A percentile compares a stretch with the other conserved stretches of the same genome.
Conservation (phyloP, 2,797 vertebrate species). For the Alosa sapidissima region DNA sequence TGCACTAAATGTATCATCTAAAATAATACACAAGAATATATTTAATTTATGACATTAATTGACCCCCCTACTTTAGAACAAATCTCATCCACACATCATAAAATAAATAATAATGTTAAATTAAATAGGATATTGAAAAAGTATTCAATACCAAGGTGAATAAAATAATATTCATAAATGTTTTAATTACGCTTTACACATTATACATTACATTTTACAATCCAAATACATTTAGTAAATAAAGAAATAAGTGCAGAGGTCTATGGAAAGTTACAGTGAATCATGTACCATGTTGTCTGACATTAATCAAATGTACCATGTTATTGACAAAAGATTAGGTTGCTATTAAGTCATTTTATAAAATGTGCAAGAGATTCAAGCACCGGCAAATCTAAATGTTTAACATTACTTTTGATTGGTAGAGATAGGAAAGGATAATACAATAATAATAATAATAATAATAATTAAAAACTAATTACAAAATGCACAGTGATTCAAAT, state of each 20-base stretch:
- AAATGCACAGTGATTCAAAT: background rate
- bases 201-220: too few relatives aligned
- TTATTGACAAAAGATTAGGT: background rate
- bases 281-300: constrained; percentile 3
- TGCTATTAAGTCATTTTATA: background rate
- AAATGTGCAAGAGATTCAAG: background rate
- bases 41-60: too few relatives aligned
- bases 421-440: background rate
- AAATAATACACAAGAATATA: too few relatives aligned
- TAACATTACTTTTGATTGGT: background rate
- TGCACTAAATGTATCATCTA: too few relatives aligned
- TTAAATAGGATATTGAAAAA: background rate
- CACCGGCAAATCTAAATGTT: background rate
- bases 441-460: background rate
- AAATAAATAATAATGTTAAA: background rate
- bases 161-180: background rate
- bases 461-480: background rate
- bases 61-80: background rate
- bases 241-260: background rate
- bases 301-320: constrained; percentile 4
- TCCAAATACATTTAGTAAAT: background rate
- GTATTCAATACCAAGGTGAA: background rate
- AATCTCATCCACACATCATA: background rate
- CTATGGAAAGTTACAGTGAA: constrained; percentile 4
- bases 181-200: background rate